Evolutionary conservation across 2,797 vertebrate genomes (phyloP).

Genomic region (Benthosema pterotum): DNA sequence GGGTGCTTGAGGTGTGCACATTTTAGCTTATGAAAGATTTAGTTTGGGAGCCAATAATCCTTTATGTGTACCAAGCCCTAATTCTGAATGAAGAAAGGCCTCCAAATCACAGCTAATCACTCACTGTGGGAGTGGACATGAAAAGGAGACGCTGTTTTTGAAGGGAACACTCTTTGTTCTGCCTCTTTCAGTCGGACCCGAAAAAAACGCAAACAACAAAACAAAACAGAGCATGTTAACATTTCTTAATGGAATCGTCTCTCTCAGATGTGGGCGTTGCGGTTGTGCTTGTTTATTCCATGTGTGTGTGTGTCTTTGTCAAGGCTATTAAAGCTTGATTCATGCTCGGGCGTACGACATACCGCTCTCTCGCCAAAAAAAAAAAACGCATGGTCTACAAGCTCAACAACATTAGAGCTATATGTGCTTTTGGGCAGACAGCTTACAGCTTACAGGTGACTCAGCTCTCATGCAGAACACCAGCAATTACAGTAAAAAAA

Average conservation of each 20-base stretch:
- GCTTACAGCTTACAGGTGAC: conserved; percentile 55
- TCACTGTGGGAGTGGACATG: conserved; percentile 61
- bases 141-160: conserved; percentile 64
- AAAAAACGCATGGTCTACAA: background rate
- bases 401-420: conserved; percentile 50
- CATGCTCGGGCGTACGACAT: too few relatives aligned
- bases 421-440: conserved; percentile 48
- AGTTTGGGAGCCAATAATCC: conserved; percentile 65
- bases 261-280: conserved; percentile 43
- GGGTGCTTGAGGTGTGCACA: conserved; percentile 21
- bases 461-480: conserved; percentile 48
- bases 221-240: conserved; percentile 71
- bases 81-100: conserved; percentile 64
- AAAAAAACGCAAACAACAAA: too few relatives aligned
- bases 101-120: conserved; percentile 70
- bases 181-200: background rate
- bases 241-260: conserved; percentile 70
- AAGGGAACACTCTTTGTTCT: conserved; percentile 35
- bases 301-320: too few relatives aligned
- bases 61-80: conserved; percentile 65
- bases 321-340: too few relatives aligned
- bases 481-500: conserved; percentile 28
- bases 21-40: conserved; percentile 50
- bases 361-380: too few relatives aligned
- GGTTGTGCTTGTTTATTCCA: conserved; percentile 48